A percentile compares a stretch with the other conserved stretches of the same genome.
Conservation (phyloP, 2,888 invertebrate species). For the Heliconius ismenius region DNA sequence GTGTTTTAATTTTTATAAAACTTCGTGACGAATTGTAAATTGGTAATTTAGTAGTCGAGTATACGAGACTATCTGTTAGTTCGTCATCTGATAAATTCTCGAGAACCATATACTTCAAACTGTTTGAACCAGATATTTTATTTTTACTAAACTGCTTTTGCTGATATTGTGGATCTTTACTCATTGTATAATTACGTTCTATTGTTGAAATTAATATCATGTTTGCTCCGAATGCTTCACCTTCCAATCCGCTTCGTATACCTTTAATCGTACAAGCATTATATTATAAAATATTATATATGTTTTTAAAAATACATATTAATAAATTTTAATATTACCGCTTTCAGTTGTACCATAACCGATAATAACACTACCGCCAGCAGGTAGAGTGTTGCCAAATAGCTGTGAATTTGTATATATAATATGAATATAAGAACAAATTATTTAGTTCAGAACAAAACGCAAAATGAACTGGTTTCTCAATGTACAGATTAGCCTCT, state of each 20-base stretch:
- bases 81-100: slow-evolving; percentile 60
- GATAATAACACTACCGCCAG: slow-evolving; percentile 84
- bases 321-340: slow-evolving; percentile 67
- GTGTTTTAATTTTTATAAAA: slow-evolving; percentile 54
- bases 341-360: slow-evolving; percentile 86
- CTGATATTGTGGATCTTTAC: slow-evolving; percentile 55
- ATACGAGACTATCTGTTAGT: slow-evolving; percentile 54
- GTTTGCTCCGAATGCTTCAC: slow-evolving; percentile 85
- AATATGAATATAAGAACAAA: slow-evolving; percentile 30
- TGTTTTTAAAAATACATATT: not conserved
- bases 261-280: slow-evolving; percentile 58
- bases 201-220: slow-evolving; percentile 83
- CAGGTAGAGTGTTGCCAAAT: slow-evolving; percentile 77
- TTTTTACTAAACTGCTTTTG: slow-evolving; percentile 62
- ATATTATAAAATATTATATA: slow-evolving; percentile 27
- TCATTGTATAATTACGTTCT: slow-evolving; percentile 64
- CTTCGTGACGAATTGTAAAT: slow-evolving; percentile 48
- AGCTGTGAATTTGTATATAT: slow-evolving; percentile 72
- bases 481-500: slow-evolving; percentile 54
- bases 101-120: slow-evolving; percentile 62
- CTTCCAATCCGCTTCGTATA: slow-evolving; percentile 85
- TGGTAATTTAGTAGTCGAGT: slow-evolving; percentile 50
- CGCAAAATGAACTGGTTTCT: slow-evolving; percentile 36
- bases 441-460: slow-evolving; percentile 1
- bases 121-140: slow-evolving; percentile 54